A percentile compares a stretch with the other conserved stretches of the same genome.
phyloP scores from a whole-genome alignment of 2,797 vertebrate species.

The Distichodus sexfasciatus region DNA sequence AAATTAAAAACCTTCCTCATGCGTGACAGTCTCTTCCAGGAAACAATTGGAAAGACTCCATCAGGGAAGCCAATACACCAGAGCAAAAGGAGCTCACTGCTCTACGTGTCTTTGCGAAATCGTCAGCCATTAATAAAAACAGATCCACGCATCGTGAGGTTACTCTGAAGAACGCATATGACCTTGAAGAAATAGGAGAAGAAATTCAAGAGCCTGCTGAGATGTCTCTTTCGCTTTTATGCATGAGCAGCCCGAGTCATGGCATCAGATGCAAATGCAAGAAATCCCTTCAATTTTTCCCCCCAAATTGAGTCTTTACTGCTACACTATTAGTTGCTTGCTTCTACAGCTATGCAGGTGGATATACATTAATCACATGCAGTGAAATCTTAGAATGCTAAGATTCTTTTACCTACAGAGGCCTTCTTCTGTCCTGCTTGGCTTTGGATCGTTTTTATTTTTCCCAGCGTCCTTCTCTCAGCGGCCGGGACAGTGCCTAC shows the following conservation, averaged over 20 bases:
- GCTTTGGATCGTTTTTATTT: conserved; percentile 41
- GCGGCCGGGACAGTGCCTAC: conserved; percentile 24
- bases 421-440: conserved; percentile 46
- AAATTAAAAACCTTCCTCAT: no score
- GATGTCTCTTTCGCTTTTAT: not conserved
- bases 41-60: no score
- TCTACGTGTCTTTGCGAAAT: not conserved
- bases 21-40: no score
- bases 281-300: not conserved
- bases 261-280: not conserved
- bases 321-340: not conserved
- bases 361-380: conserved; percentile 11
- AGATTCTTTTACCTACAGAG: not conserved
- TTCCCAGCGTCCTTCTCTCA: conserved; percentile 47
- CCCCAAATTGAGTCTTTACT: not conserved
- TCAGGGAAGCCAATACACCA: no score
- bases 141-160: not conserved
- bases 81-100: no score
- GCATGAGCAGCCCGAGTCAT: not conserved
- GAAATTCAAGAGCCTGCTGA: conserved; percentile 13
- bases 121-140: not conserved
- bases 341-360: not conserved
- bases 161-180: not conserved
- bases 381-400: not conserved
- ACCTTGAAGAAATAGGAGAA: conserved; percentile 27